phyloP scores from a whole-genome alignment of 2,113 vertebrate genomes.

The Sigmodon hispidus region DNA sequence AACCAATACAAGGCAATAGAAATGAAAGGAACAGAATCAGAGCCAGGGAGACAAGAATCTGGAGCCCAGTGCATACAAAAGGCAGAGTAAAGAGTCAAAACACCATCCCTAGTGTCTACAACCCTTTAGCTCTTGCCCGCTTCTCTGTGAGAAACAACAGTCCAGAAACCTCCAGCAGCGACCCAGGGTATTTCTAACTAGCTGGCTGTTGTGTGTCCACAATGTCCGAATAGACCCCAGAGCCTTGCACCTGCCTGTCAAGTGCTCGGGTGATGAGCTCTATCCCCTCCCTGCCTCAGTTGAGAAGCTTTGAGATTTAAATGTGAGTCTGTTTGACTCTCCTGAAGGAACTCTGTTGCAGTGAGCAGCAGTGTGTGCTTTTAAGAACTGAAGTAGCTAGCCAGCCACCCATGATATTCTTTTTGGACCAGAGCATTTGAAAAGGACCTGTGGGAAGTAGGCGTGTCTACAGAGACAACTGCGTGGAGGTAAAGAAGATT shows the following conservation, averaged over 20 bases:
- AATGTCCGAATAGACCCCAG: background rate
- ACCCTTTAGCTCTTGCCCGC: too few species aligned
- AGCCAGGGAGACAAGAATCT: background rate
- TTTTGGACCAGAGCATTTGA: background rate
- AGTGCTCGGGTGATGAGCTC: background rate
- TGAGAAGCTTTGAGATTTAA: background rate
- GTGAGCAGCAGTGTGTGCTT: background rate
- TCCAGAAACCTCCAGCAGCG: background rate
- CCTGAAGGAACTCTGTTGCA: background rate
- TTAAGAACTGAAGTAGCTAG: background rate
- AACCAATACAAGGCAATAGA: background rate
- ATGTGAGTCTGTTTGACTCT: background rate
- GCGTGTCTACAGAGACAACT: background rate
- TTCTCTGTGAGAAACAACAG: background rate
- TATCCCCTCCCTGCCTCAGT: background rate
- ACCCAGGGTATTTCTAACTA: background rate
- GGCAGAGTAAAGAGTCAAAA: background rate
- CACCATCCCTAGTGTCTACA: fast-evolving
- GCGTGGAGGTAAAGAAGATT: background rate
- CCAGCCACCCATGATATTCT: background rate
- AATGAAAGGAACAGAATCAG: background rate
- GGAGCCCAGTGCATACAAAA: background rate
- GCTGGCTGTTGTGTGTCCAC: background rate
- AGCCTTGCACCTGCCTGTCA: background rate
- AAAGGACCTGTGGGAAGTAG: background rate